Conservation (phyloP, 2,888 invertebrate genomes). For the Ophioninae sp. region DNA sequence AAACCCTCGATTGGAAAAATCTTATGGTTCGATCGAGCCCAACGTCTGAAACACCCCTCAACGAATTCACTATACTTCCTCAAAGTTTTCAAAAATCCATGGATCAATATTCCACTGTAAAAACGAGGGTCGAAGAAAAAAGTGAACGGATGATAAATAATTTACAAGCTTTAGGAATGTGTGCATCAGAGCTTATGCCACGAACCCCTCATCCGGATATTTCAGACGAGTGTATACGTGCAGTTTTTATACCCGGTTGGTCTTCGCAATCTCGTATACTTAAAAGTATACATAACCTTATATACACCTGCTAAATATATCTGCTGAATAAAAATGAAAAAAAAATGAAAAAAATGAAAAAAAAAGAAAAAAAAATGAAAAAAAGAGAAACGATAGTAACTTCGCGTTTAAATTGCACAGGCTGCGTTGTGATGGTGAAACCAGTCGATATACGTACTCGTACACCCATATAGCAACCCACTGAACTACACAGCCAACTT, state of each 20-base stretch:
- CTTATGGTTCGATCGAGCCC: background rate
- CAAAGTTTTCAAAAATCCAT: background rate
- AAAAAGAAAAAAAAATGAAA: too few relatives aligned
- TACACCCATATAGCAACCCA: background rate
- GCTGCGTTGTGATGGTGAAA: background rate
- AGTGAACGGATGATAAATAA: constrained; percentile 36
- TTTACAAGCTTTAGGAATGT: constrained; percentile 38
- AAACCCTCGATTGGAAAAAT: background rate
- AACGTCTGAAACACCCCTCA: background rate
- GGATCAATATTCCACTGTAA: background rate
- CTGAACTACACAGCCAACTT: background rate
- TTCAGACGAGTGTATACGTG: background rate
- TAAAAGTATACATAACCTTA: background rate
- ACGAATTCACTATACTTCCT: background rate
- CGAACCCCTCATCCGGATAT: background rate
- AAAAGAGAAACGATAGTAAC: background rate
- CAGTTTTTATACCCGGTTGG: background rate
- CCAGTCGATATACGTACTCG: background rate
- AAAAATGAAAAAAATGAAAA: too few relatives aligned
- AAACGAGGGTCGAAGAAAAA: background rate
- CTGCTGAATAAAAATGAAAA: background rate
- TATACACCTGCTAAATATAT: background rate
- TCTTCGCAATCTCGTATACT: too few relatives aligned
- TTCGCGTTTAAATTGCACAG: background rate
- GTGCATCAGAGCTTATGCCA: background rate